Base-by-base conservation (phyloP, 2,113 vertebrate genomes). In the Spea bombifrons region DNA sequence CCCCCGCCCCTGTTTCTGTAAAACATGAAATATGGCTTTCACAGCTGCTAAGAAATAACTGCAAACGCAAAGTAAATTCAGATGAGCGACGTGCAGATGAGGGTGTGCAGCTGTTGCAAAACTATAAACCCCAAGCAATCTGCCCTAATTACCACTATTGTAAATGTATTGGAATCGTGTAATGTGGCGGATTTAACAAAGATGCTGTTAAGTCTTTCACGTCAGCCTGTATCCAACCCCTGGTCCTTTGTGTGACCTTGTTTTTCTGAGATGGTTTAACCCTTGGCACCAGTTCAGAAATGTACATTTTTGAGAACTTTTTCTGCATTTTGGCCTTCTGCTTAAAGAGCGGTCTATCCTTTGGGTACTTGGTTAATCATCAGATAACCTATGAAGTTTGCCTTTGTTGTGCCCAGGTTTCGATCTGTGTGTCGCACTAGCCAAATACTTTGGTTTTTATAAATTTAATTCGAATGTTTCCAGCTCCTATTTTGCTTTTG, bases 91-190 rank as follows among this genome's bases (percentile, higher is more conserved):
- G 45, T 45, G 8, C 50, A 12, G 16, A 30, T 59, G n/a, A 43
- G 66, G 55, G 8, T 61, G 9, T 77, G 66, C 75, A 77, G 75
- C 66, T 77, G 75, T 70, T 70, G 49, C 53, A 5, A 61, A 57
- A 49, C 57, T 53, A 48, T 70, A 63, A 70, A 70, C 75, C 53
- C 73, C 59, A 17, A 50, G 59, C 61, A 65, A 64, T 75, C 44
- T 66, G 8, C 61, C 55, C 46, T 77, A 77, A 77, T 77, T 71
- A 77, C 46, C 55, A 49, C 53, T 63, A 61, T 77, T 52, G 46
- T 76, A 47, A 75, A 50, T 75, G 66, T 71, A 43, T 57, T 77
- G 75, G 66, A 43, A 63, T 77, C 49, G 59, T 44, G 50, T 10
- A 52, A 65, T 30, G 61, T 50, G 16, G 73, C 47, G 30, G 45